Evolutionary conservation across 2,888 invertebrate genomes (phyloP).

Genomic region (Chorisops tibialis): DNA sequence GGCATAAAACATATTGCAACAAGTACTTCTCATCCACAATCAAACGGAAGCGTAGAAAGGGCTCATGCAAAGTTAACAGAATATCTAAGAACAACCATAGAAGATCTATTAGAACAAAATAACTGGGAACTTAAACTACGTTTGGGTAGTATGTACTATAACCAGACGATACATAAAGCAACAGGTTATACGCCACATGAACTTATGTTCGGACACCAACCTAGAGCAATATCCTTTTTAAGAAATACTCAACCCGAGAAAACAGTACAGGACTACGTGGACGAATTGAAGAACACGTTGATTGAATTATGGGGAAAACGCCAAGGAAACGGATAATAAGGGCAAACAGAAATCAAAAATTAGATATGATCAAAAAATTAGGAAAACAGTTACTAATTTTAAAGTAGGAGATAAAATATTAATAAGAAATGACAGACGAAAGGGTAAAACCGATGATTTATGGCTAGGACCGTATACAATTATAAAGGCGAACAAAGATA

Average conservation of each 20-base stretch:
- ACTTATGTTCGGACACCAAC: not conserved
- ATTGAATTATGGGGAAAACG: not conserved
- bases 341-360: not conserved
- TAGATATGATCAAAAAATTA: not conserved
- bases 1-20: not conserved
- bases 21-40: not conserved
- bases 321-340: not conserved
- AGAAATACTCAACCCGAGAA: not conserved
- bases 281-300: not conserved
- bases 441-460: not conserved
- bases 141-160: not conserved
- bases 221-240: not conserved
- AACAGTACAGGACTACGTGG: not conserved
- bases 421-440: not conserved
- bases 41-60: not conserved
- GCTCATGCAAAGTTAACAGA: not conserved
- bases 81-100: not conserved
- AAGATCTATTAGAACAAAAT: not conserved
- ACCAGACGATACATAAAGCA: not conserved
- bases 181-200: not conserved
- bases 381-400: not conserved
- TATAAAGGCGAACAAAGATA: not conserved
- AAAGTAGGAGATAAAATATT: not conserved
- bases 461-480: not conserved
- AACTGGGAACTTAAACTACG: not conserved